Percentiles rank a stretch among this genome's conserved stretches.
phyloP scores from a whole-genome alignment of 2,797 vertebrate genomes.

The Pseudopleuronectes americanus region DNA sequence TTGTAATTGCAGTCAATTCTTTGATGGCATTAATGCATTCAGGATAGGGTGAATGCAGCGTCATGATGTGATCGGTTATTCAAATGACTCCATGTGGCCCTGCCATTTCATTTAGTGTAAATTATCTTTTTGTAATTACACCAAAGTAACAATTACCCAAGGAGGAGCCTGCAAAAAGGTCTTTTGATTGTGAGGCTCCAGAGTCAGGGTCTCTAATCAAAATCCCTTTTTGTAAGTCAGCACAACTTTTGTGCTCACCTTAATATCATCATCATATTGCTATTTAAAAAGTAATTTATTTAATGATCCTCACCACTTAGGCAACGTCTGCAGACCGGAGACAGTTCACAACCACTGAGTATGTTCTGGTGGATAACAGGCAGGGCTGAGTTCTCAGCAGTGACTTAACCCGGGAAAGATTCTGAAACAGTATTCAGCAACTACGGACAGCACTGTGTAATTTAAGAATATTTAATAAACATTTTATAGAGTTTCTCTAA shows the following conservation, averaged over 20 bases:
- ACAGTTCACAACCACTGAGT: slow-evolving; percentile 11
- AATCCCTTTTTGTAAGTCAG: slow-evolving; percentile 14
- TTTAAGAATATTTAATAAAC: not conserved
- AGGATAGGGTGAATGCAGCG: slow-evolving; percentile 19
- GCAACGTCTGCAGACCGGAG: slow-evolving; percentile 11
- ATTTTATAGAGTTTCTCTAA: not conserved
- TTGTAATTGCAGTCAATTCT: slow-evolving; percentile 47
- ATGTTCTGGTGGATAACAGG: slow-evolving; percentile 20
- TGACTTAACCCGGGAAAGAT: not conserved
- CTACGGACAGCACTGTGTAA: not conserved
- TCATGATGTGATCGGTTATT: slow-evolving; percentile 24
- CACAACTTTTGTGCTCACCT: slow-evolving; percentile 21
- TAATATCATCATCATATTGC: slow-evolving; percentile 20
- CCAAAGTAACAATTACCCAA: slow-evolving; percentile 41
- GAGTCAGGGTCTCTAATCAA: slow-evolving; percentile 24
- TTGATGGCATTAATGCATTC: slow-evolving; percentile 33
- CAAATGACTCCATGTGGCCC: slow-evolving; percentile 30
- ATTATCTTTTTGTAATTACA: slow-evolving; percentile 44
- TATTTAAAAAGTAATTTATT: slow-evolving; percentile 51
- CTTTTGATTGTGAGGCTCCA: slow-evolving; percentile 6
- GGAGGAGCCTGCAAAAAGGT: slow-evolving; percentile 38
- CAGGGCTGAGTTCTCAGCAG: not conserved
- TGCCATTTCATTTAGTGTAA: slow-evolving; percentile 42
- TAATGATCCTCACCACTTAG: slow-evolving; percentile 50
- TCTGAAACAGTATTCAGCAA: not conserved